Evolutionary conservation across 2,888 invertebrate species (phyloP).

Genomic region (Andrena haemorrhoa): DNA sequence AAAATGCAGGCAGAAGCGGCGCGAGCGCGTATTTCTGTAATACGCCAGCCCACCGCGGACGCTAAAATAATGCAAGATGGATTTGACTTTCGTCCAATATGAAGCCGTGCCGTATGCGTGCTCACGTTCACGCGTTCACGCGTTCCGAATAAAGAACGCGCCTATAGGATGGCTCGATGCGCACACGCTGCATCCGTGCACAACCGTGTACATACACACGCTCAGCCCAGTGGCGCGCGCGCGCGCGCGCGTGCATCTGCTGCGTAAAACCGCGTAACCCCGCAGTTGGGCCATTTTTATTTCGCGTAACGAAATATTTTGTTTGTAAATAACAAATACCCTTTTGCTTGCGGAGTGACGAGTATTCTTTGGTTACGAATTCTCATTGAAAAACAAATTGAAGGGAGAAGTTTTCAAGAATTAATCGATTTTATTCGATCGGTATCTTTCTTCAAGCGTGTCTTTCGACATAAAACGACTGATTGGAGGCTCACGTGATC

Average conservation of each 20-base stretch:
- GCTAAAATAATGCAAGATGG: conserved; percentile 60
- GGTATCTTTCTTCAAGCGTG: too few relatives aligned
- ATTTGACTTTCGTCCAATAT: conserved; percentile 58
- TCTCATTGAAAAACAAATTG: too few relatives aligned
- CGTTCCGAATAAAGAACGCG: conserved; percentile 69
- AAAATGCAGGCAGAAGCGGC: conserved; percentile 48
- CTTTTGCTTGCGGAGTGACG: too few relatives aligned
- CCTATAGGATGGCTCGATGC: conserved; percentile 38
- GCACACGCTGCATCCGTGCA: conserved; percentile 21
- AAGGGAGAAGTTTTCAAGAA: too few relatives aligned
- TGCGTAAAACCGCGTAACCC: conserved; percentile 5
- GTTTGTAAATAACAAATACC: too few relatives aligned
- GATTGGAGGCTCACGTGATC: too few relatives aligned
- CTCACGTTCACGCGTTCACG: conserved; percentile 55
- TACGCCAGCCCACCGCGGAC: conserved; percentile 33
- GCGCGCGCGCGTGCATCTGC: background rate
- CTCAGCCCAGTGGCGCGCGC: background rate
- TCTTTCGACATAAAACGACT: too few relatives aligned
- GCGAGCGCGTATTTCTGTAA: conserved; percentile 54
- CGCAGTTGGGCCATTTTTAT: background rate
- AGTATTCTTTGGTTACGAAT: too few relatives aligned
- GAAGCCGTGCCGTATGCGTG: conserved; percentile 58
- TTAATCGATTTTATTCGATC: too few relatives aligned
- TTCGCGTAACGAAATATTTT: background rate
- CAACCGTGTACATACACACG: conserved; percentile 1